Evolutionary conservation across 2,797 vertebrate species (phyloP), one percentile per base, ranked within the genome.

Genomic region (Danio kyathit): DNA sequence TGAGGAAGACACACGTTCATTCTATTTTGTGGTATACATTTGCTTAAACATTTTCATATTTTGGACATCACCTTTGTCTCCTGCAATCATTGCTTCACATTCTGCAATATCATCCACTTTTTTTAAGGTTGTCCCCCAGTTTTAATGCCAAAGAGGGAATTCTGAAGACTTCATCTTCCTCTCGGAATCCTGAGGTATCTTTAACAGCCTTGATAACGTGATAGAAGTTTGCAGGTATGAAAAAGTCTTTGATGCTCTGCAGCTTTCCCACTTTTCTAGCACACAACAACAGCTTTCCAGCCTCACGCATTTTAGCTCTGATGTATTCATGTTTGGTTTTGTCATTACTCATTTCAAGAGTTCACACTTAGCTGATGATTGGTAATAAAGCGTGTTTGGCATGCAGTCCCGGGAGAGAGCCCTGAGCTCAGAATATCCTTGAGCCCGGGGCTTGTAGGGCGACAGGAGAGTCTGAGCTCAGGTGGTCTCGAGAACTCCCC

Each of bases 221-320:
- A 46, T 72, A 16, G 71, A 85, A 85, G 21, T 61, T 60, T 61
- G 13, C 6, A 5, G 77, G 82, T 43, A 57, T 59, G 74, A 83
- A 83, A 49, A 85, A 86, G 64, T 80, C 74, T 38, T 48, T 51
- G 9, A 66, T 16, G 6, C 5, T 63, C 12, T 85, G 70, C 12
- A 84, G 49, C 5, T 72, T 82, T 12, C 72, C 79, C 19, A 63
- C 12, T 77, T 77, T 82, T 8, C 65, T 41, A 2, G 76, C 66
- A 54, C 78, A 48, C 0, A 69, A 11, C 51, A 84, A 29, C 29
- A 29, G 63, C 44, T 73, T 60, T 7, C 75, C 83, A 17, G 60
- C 40, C 52, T 86, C 85, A 7, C 49, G n/a, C 84, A 87, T 81
- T 63, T 87, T 85, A 61, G 77, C 63, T 74, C 79, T 69, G 1